phyloP scores from a whole-genome alignment of 1,140 invertebrate species.

The Papilio dardanus region DNA sequence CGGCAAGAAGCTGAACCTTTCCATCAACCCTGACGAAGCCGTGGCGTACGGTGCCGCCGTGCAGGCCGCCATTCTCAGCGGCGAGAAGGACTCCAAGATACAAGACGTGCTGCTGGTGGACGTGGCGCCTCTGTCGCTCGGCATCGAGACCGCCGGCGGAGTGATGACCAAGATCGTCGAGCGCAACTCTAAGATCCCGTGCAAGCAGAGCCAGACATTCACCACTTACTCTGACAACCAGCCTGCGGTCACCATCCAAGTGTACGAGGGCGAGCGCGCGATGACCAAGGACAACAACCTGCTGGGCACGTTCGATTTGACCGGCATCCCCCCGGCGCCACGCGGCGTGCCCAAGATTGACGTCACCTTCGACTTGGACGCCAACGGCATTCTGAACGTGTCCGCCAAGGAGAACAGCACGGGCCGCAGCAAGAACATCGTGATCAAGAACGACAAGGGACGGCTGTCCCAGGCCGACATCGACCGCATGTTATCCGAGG shows the following conservation, averaged over 20 bases:
- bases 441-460: conserved; percentile 93
- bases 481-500: conserved; percentile 24
- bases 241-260: conserved; percentile 86
- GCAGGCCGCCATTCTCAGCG: conserved; percentile 79
- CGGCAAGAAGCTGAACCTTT: conserved; percentile 81
- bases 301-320: conserved; percentile 90
- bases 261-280: conserved; percentile 87
- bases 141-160: conserved; percentile 84
- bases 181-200: conserved; percentile 84
- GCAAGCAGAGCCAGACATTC: conserved; percentile 85
- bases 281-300: conserved; percentile 92
- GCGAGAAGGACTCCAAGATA: conserved; percentile 82
- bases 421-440: conserved; percentile 86
- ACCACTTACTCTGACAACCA: conserved; percentile 89
- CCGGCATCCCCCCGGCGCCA: conserved; percentile 91
- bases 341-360: conserved; percentile 91
- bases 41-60: conserved; percentile 82
- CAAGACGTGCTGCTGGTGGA: conserved; percentile 83
- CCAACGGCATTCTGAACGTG: conserved; percentile 89
- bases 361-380: conserved; percentile 87
- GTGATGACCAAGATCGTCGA: conserved; percentile 86
- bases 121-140: conserved; percentile 83
- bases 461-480: conserved; percentile 95
- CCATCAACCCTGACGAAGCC: conserved; percentile 82
- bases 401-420: conserved; percentile 85